Percentiles rank a stretch among this genome's conserved stretches.
These are phyloP conservation scores for Sander lucioperca DNA, from an alignment of 2,113 vertebrate species.

Conservation along the genomic window DNA sequence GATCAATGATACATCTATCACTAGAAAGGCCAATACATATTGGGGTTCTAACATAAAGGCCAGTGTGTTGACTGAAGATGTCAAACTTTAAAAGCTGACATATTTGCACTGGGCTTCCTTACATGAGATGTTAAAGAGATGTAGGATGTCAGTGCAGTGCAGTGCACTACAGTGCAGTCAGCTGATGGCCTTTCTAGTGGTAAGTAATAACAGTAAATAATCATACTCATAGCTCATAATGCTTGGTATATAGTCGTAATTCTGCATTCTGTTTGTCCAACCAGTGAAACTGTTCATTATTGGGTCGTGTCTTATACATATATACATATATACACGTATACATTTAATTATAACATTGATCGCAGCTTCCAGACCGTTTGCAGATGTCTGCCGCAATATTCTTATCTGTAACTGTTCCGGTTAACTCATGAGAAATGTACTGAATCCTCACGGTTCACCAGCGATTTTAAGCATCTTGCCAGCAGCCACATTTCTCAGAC, in stretches of 20 bases:
- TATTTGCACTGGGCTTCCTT: not conserved
- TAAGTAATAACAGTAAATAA: constrained; percentile 24
- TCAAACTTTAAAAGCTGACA: not conserved
- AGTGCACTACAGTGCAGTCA: not conserved
- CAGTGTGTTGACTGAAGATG: not conserved
- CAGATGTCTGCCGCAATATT: constrained; percentile 58
- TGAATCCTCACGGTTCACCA: constrained; percentile 65
- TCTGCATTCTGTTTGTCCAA: constrained; percentile 35
- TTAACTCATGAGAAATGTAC: constrained; percentile 29
- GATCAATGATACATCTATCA: not conserved
- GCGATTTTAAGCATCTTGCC: constrained; percentile 58
- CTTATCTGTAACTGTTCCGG: constrained; percentile 25
- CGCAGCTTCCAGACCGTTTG: constrained; percentile 49
- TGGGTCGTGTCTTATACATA: not conserved
- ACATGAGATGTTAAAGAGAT: not conserved
- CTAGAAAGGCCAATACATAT: constrained; percentile 44
- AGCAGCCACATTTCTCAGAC: constrained; percentile 60
- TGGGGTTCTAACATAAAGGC: not conserved
- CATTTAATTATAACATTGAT: constrained; percentile 13
- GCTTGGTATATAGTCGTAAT: constrained; percentile 45
- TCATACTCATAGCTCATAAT: constrained; percentile 28
- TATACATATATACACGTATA: too few relatives aligned
- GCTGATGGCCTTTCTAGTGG: constrained; percentile 50
- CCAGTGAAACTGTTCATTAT: constrained; percentile 36
- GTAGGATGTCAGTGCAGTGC: not conserved